Percentiles rank a stretch among this genome's conserved stretches.
Evolutionary conservation across 2,888 invertebrate species (phyloP).

Genomic region (Coronaproctus castanopsis): DNA sequence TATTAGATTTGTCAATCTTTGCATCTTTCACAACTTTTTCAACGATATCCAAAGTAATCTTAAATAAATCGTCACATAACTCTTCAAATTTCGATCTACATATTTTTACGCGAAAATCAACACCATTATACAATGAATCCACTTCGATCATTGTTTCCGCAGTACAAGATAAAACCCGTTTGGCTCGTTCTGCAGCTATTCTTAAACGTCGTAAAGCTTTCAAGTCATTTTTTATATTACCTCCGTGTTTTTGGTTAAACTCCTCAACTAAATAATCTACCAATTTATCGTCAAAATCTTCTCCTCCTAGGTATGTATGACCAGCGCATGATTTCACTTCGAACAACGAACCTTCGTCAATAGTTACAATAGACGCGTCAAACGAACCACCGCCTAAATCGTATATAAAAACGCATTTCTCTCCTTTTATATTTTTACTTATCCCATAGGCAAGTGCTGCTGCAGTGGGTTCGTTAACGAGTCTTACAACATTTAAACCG

Average conservation of each 20-base stretch:
- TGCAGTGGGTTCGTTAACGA: neutral
- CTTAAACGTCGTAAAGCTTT: neutral
- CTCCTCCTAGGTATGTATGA: neutral
- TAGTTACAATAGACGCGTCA: conserved; percentile 1
- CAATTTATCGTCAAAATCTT: neutral
- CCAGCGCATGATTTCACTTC: neutral
- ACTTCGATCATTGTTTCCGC: neutral
- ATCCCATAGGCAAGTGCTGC: neutral
- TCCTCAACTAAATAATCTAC: neutral
- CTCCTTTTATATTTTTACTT: neutral
- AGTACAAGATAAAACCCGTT: neutral
- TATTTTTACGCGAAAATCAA: neutral
- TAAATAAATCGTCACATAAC: neutral
- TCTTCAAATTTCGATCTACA: neutral
- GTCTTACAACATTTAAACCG: neutral
- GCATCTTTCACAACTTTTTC: neutral
- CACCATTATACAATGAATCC: neutral
- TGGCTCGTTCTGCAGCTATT: neutral
- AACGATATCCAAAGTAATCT: neutral
- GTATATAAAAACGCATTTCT: neutral
- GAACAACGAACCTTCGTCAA: neutral
- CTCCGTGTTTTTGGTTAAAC: neutral
- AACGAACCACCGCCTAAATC: neutral
- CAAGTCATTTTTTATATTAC: neutral
- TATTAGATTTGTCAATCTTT: neutral